phyloP scores from a whole-genome alignment of 2,113 vertebrate species.

The Gnathonemus longibarbis region DNA sequence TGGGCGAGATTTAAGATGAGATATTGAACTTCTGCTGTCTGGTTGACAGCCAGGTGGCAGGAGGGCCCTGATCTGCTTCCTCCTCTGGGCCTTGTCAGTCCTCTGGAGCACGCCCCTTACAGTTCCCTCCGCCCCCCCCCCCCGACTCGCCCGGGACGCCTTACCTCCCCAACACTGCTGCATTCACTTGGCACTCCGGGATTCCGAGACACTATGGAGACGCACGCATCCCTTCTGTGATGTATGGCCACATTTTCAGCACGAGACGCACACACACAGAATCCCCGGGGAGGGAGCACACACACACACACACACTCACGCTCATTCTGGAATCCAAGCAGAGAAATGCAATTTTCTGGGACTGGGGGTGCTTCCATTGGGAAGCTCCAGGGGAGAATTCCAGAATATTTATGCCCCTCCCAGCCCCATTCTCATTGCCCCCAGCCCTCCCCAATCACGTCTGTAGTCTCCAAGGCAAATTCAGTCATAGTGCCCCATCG shows the following conservation, averaged over 20 bases:
- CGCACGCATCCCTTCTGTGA: not conserved
- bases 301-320: not conserved
- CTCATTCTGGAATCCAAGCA: not conserved
- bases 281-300: not conserved
- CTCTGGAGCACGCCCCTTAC: not conserved
- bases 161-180: not conserved
- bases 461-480: not conserved
- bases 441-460: not conserved
- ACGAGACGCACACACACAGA: not conserved
- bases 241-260: not conserved
- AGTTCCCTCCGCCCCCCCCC: not conserved
- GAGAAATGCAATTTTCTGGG: slow-evolving; percentile 13
- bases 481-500: not conserved
- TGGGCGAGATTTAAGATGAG: not conserved
- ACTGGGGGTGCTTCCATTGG: not conserved
- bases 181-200: not conserved
- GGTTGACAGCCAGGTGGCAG: not conserved
- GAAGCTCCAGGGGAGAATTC: slow-evolving; percentile 9
- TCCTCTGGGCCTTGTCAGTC: not conserved
- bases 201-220: not conserved
- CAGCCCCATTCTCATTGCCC: not conserved
- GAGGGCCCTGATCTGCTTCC: not conserved
- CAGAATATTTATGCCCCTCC: not conserved
- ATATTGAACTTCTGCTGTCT: not conserved
- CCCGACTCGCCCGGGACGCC: not conserved